Percentiles rank a stretch among this genome's conserved stretches.
These are phyloP conservation scores for Parauchenoglanis ngamensis DNA, from an alignment of 2,797 vertebrate species.

Conservation along the genomic window DNA sequence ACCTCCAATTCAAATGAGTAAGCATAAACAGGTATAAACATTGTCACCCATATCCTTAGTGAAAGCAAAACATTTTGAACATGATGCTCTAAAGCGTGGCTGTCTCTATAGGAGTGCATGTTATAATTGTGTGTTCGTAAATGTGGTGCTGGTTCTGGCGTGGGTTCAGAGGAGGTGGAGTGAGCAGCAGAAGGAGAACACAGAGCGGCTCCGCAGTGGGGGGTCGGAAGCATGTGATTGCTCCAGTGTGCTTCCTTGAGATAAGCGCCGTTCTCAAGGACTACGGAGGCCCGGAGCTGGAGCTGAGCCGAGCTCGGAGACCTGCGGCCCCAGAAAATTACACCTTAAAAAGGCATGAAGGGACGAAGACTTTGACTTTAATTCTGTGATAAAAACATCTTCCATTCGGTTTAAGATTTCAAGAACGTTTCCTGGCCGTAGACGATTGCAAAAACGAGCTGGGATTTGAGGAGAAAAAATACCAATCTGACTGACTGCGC, in stretches of 20 bases:
- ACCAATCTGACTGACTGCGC: not conserved
- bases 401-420: conserved; percentile 10
- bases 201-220: conserved; percentile 59
- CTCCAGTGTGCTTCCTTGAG: conserved; percentile 77
- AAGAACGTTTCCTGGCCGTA: not conserved
- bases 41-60: conserved; percentile 7
- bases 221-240: conserved; percentile 68
- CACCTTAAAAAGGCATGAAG: conserved; percentile 28
- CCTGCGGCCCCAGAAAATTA: conserved; percentile 48
- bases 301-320: conserved; percentile 65
- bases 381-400: conserved; percentile 39
- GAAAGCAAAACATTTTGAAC: conserved; percentile 4
- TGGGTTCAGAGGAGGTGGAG: conserved; percentile 47
- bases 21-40: conserved; percentile 7
- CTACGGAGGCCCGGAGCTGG: conserved; percentile 58
- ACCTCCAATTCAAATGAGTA: not conserved
- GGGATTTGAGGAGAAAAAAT: not conserved
- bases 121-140: conserved; percentile 2
- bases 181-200: conserved; percentile 59
- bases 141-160: conserved; percentile 38
- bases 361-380: not conserved
- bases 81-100: not conserved
- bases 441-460: not conserved
- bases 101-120: not conserved
- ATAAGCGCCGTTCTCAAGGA: conserved; percentile 74